phyloP scores from a whole-genome alignment of 2,888 invertebrate genomes.

The Frankliniella intonsa region DNA sequence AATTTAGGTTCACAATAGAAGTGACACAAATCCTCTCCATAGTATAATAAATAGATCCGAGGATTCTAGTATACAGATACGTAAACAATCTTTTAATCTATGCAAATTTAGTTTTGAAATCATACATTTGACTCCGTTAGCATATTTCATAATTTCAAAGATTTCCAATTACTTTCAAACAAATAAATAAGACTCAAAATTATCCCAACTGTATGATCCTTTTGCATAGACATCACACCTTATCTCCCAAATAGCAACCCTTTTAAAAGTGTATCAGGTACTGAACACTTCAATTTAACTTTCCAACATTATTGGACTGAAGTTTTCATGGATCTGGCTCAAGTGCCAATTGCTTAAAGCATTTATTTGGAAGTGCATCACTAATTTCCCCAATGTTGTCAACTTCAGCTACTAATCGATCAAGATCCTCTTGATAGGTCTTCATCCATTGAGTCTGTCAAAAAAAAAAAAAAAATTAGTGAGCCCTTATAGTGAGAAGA shows the following conservation, averaged over 20 bases:
- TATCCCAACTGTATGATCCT: not conserved
- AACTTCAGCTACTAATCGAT: constrained; percentile 67
- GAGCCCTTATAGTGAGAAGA: not conserved
- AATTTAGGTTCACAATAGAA: too few species aligned
- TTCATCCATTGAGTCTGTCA: constrained; percentile 64
- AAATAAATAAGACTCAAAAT: not conserved
- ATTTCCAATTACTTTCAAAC: too few species aligned
- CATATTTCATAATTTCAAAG: too few species aligned
- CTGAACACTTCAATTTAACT: not conserved
- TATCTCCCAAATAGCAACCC: too few species aligned
- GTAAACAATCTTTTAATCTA: too few species aligned
- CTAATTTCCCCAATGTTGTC: constrained; percentile 76
- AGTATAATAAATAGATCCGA: too few species aligned
- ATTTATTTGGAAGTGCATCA: constrained; percentile 70
- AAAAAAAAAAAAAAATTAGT: constrained; percentile 29
- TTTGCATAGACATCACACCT: not conserved
- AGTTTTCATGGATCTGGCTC: constrained; percentile 53
- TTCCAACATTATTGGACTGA: not conserved
- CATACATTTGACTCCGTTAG: too few species aligned
- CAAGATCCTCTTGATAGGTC: constrained; percentile 72
- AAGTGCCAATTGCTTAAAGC: constrained; percentile 71
- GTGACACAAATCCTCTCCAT: too few species aligned
- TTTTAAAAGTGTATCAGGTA: too few species aligned
- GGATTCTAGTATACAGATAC: too few species aligned
- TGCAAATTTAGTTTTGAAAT: too few species aligned